Conservation (phyloP, 2,888 invertebrate species). For the Cheilosia impressa region DNA sequence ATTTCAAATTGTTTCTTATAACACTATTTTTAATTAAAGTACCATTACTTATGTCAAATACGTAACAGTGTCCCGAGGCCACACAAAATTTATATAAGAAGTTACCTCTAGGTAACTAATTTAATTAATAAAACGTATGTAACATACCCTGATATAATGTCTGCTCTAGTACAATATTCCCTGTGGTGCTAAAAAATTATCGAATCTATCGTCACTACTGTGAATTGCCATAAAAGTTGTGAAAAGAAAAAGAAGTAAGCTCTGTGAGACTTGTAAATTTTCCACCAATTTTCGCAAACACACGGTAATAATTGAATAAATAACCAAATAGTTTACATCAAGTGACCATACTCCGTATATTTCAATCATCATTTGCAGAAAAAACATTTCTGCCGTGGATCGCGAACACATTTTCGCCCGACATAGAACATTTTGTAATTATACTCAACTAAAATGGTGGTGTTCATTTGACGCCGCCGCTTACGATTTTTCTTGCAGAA, state of each 20-base stretch:
- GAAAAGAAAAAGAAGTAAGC: conserved; percentile 56
- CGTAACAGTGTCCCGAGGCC: no score
- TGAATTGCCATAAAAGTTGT: conserved; percentile 56
- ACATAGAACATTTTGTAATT: conserved; percentile 64
- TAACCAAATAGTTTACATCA: neutral
- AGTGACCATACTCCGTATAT: neutral
- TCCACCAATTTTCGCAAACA: conserved; percentile 39
- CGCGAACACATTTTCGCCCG: conserved; percentile 18
- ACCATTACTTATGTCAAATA: no score
- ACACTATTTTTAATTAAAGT: no score
- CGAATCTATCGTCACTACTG: conserved; percentile 38
- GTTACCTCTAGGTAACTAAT: no score
- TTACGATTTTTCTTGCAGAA: conserved; percentile 77
- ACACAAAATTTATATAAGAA: no score
- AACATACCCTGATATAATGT: neutral
- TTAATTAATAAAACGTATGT: no score
- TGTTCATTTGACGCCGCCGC: conserved; percentile 79
- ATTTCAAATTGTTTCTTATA: no score
- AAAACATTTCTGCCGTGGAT: conserved; percentile 8
- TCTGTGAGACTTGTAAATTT: conserved; percentile 59
- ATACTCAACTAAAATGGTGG: conserved; percentile 71
- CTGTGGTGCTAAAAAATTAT: conserved; percentile 21
- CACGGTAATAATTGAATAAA: conserved; percentile 53
- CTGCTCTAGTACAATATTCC: conserved; percentile 41
- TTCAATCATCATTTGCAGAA: conserved; percentile 1